phyloP scores from a whole-genome alignment of 2,888 invertebrate genomes.

The Holacanthella duospinosa region DNA sequence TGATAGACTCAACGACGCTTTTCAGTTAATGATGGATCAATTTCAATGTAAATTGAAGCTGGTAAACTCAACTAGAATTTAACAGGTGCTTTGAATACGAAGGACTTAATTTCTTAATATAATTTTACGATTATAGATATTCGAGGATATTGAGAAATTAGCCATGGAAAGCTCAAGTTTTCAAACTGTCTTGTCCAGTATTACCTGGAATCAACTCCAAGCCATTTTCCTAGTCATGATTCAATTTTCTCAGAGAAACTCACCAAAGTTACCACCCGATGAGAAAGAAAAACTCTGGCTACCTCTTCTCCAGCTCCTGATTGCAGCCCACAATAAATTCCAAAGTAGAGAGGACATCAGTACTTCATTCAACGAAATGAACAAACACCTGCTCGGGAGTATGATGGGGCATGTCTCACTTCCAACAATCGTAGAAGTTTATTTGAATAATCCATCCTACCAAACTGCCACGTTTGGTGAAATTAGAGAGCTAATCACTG shows the following conservation, averaged over 20 bases:
- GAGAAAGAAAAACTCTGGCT: constrained; percentile 46
- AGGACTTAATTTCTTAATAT: too few relatives aligned
- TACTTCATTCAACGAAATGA: constrained; percentile 43
- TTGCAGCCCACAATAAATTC: constrained; percentile 43
- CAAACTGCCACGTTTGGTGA: constrained; percentile 48
- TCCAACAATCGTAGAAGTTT: constrained; percentile 45
- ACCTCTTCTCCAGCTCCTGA: constrained; percentile 43
- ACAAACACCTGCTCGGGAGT: constrained; percentile 46
- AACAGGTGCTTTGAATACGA: background rate
- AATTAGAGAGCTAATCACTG: constrained; percentile 47
- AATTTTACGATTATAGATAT: background rate
- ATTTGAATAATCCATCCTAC: constrained; percentile 47
- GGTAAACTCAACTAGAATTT: background rate
- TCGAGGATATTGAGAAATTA: background rate
- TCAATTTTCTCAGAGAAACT: constrained; percentile 46
- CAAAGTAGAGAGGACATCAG: constrained; percentile 36
- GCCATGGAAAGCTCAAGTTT: background rate
- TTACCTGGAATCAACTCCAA: constrained; percentile 32
- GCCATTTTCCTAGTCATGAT: constrained; percentile 40
- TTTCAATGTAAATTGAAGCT: constrained; percentile 33
- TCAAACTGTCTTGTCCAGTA: background rate
- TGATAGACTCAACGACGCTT: constrained; percentile 61
- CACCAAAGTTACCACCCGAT: constrained; percentile 42
- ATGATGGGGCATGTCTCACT: constrained; percentile 49
- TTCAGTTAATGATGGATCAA: constrained; percentile 43